phyloP scores from a whole-genome alignment of 2,797 vertebrate species.

The Craterocephalus amniculus region DNA sequence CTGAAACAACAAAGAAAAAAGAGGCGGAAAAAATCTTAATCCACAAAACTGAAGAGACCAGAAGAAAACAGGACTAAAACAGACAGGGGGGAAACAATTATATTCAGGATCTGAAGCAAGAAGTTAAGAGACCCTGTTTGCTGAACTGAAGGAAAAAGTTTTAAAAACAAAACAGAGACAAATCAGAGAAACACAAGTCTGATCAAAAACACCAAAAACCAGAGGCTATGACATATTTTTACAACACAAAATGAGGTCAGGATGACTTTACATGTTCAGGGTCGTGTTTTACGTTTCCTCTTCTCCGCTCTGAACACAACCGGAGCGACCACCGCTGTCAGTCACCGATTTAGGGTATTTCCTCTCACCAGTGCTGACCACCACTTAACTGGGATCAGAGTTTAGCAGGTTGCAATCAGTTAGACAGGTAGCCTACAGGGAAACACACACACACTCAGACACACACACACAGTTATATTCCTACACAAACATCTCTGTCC shows the following conservation, averaged over 20 bases:
- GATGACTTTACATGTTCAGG: background rate
- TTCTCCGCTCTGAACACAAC: conserved; percentile 38
- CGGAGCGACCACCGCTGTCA: conserved; percentile 21
- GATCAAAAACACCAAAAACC: too few species aligned
- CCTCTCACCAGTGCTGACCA: conserved; percentile 30
- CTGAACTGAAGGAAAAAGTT: too few species aligned
- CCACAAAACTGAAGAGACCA: too few species aligned
- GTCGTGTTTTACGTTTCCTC: background rate
- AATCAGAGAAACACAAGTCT: too few species aligned
- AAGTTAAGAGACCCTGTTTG: too few species aligned
- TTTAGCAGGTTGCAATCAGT: conserved; percentile 63
- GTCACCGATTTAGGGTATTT: conserved; percentile 29
- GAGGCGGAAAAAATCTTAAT: too few species aligned
- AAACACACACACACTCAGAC: conserved; percentile 29
- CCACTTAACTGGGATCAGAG: conserved; percentile 73
- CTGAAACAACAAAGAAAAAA: background rate
- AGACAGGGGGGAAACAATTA: too few species aligned
- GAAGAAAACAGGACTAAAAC: too few species aligned
- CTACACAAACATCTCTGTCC: conserved; percentile 36
- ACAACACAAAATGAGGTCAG: conserved; percentile 16
- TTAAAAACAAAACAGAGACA: too few species aligned
- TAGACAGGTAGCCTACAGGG: conserved; percentile 63
- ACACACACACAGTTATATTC: background rate
- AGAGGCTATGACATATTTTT: too few species aligned
- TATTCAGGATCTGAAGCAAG: too few species aligned